Evolutionary conservation across 2,113 vertebrate species (phyloP), one percentile per base, ranked within the genome.

Genomic region (Cyanocitta stelleri): DNA sequence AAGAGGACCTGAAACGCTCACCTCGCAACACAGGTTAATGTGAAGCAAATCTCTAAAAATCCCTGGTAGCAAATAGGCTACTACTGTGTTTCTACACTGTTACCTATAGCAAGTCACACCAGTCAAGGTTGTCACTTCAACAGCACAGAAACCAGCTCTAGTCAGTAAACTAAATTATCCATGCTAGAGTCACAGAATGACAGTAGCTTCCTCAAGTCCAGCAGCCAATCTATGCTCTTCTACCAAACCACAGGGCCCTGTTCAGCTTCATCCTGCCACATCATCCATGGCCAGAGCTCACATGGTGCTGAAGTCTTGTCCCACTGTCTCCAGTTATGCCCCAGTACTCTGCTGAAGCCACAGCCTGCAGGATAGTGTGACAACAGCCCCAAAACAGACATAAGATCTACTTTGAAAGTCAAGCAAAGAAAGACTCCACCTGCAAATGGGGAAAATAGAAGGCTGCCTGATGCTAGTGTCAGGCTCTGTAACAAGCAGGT

Each of bases 281-380:
- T 16, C 22, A 75, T 7, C 22, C 3, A 2, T 0, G 0, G 4
- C 13, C 54, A 39, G 33, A 19, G 15, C 17, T 75, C 67, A 12
- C 4, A 7, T 6, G 13, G n/a, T 2, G 21, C 32, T 82, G 4
- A 84, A 61, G 52, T 17, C 41, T 66, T 24, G 41, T 23, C 18
- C 23, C 30, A 8, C 27, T 21, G 32, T 32, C 55, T 86, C 19
- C 1, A 7, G 6, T 35, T 48, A 63, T 0, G 1, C 33, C 23
- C 33, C 39, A 78, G n/a, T 14, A 55, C 29, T 63, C 48, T 3
- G 2, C 44, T 72, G 67, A 90, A 86, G 59, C 16, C 72, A 73
- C 41, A 56, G 11, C 46, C 51, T 76, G 56, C 46, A 84, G 33
- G 24, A 66, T 2, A 85, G 49, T 0, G 0, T 61, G 73, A 84